Percentiles rank a stretch among this genome's conserved stretches.
Evolutionary conservation across 2,888 invertebrate genomes (phyloP).

Genomic region (Coelogynopora nodosa): DNA sequence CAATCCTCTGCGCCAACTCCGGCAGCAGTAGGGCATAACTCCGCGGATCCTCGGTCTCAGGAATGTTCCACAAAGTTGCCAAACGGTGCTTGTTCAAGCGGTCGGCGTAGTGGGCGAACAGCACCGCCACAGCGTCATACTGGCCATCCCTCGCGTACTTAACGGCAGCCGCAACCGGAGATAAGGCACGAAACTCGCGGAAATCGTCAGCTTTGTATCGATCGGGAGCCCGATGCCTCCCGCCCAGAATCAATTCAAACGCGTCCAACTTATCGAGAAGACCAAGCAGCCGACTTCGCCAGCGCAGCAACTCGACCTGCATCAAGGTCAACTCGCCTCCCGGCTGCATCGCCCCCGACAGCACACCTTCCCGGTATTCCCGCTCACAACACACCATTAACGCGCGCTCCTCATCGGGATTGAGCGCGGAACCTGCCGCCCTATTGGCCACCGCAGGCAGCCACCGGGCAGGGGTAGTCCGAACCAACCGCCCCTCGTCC

Average conservation of each 20-base stretch:
- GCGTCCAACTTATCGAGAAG: constrained; percentile 71
- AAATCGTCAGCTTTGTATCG: neutral
- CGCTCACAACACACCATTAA: neutral
- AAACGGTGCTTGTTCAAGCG: constrained; percentile 60
- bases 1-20: neutral
- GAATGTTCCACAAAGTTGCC: constrained; percentile 69
- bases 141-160: constrained; percentile 37
- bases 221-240: constrained; percentile 29
- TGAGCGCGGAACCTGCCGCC: neutral
- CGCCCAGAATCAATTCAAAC: constrained; percentile 66
- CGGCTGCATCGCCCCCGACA: neutral
- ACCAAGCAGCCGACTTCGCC: constrained; percentile 69
- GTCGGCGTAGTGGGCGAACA: neutral
- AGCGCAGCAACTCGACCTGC: constrained; percentile 69
- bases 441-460: neutral
- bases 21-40: neutral
- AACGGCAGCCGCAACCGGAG: constrained; percentile 32
- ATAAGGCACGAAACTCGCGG: constrained; percentile 32
- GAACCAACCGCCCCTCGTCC: neutral
- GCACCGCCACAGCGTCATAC: neutral
- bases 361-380: neutral
- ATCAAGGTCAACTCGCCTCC: constrained; percentile 54
- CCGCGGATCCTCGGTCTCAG: constrained; percentile 70
- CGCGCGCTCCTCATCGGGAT: neutral
- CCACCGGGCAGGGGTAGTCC: neutral